phyloP scores from a whole-genome alignment of 1,140 invertebrate species.

The Spodoptera litura region DNA sequence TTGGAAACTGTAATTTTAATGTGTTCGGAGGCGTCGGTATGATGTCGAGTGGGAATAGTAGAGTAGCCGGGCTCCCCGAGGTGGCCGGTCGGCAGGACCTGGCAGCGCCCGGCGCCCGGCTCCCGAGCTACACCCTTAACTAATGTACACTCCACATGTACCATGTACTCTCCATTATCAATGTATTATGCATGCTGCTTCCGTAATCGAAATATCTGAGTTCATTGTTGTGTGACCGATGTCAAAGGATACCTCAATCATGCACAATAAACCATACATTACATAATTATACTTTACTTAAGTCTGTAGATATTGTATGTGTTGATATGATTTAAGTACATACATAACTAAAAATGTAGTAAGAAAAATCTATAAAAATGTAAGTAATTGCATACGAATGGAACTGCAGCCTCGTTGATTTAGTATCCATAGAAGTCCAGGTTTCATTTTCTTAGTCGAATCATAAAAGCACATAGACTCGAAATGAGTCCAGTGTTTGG shows the following conservation, averaged over 20 bases:
- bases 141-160: conserved; percentile 48
- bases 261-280: no score
- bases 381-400: no score
- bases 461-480: no score
- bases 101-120: conserved; percentile 8
- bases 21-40: conserved; percentile 75
- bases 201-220: conserved; percentile 7
- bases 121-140: conserved; percentile 49
- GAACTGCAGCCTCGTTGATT: no score
- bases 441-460: no score
- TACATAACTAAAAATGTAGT: no score
- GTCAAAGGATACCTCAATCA: not conserved
- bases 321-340: no score
- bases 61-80: conserved; percentile 56
- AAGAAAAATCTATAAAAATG: no score
- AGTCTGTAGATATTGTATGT: no score
- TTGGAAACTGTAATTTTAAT: conserved; percentile 84
- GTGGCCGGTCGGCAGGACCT: conserved; percentile 28
- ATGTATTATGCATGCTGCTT: conserved; percentile 36
- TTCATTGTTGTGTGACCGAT: not conserved
- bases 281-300: no score
- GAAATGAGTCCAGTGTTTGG: no score
- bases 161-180: conserved; percentile 16
- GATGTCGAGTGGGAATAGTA: conserved; percentile 65
- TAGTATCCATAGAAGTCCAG: no score